Evolutionary conservation across 2,113 vertebrate genomes (phyloP).

Genomic region (Apistogramma diplotaenia): DNA sequence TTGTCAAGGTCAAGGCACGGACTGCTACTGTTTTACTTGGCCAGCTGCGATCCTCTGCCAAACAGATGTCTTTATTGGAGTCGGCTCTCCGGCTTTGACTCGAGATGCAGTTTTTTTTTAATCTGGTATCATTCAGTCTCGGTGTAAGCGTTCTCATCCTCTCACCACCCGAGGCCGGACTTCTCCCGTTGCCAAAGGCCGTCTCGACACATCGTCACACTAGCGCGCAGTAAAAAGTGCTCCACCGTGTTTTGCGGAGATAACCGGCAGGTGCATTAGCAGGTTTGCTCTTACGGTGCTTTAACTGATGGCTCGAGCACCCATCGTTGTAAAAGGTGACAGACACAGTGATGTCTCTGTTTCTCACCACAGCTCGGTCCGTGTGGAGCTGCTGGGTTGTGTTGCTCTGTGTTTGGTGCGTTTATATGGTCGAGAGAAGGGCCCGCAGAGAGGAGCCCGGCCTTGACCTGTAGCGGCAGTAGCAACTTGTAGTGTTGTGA

Average conservation of each 20-base stretch:
- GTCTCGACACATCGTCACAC: neutral
- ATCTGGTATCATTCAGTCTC: neutral
- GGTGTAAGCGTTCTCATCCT: neutral
- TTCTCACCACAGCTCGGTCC: neutral
- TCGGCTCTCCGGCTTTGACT: neutral
- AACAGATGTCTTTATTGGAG: conserved; percentile 51
- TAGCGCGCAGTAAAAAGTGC: neutral
- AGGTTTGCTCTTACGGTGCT: neutral
- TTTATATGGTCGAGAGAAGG: neutral
- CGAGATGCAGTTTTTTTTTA: neutral
- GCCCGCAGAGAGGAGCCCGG: neutral
- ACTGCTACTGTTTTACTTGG: conserved; percentile 38
- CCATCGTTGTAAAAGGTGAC: neutral
- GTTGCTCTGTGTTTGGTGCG: neutral
- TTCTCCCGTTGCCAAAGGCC: neutral
- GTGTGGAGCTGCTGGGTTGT: neutral
- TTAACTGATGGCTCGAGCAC: neutral
- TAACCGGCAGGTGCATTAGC: neutral
- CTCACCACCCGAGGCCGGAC: neutral
- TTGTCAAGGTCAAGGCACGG: conserved; percentile 27
- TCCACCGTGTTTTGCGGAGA: neutral
- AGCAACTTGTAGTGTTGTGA: conserved; percentile 30
- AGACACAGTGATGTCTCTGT: neutral
- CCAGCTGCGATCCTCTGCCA: conserved; percentile 23
- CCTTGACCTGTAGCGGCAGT: conserved; percentile 4